Evolutionary conservation across 2,888 invertebrate genomes (phyloP), one percentile per base, ranked within the genome.

Genomic region (Heliconius erato): DNA sequence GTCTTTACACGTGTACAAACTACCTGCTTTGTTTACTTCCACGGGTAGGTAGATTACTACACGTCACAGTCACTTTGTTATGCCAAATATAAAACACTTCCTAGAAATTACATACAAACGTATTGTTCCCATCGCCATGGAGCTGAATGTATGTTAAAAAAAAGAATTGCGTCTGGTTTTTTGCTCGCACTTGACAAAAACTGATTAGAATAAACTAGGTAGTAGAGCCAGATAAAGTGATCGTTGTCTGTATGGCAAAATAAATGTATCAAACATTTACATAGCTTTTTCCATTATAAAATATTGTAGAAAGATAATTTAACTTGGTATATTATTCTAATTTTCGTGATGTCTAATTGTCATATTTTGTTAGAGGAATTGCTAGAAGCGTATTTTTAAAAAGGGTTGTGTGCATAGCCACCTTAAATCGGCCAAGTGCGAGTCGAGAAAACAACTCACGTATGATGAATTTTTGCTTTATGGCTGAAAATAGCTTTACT

Each of bases 91-190:
- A 40, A 59, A 81, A 71, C 69, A 40, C 59, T 81, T 77, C 44
- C 81, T 81, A 81, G 77, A 81, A 81, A 71, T 63, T 69, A 23
- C 32, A 59, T 69, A 76, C 59, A 59, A 40, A 23, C 23, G 35
- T 80, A 68, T 80, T 80, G 74, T 76, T 68, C 35, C 44, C 65
- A 26, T 65, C 54, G 76, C 74, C 5, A 19, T 35, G 26, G 54
- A 74, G 68, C 19, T 16, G 32, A 80, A 67, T 19, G 67, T 67
- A 16, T 32, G 54, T 54, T 26, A 68, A 59, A 69, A 63, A 40
- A 80, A 68, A 68, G 32, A 76, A 76, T 68, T 68, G 49, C 32
- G 68, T 76, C 74, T 76, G 79, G 35, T 63, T 76, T 74, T 74
- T 80, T 80, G 23, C n/a, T 71, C 1, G 26, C 23, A 59, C 35